Conservation (phyloP, 1,140 invertebrate genomes). For the Prorops nasuta region DNA sequence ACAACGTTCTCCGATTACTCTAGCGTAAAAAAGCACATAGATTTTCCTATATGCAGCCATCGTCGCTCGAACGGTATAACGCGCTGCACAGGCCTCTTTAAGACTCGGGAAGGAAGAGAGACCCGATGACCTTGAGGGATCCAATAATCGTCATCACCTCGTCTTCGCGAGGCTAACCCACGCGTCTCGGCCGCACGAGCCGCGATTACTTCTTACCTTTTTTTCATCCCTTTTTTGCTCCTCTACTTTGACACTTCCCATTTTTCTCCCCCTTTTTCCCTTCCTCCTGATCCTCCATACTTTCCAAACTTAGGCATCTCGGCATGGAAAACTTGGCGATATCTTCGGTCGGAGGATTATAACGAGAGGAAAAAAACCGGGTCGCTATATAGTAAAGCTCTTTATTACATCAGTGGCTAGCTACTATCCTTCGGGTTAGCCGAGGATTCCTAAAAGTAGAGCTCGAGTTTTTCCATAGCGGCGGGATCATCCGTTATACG, state of each 20-base stretch:
- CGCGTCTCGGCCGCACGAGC: too few relatives aligned
- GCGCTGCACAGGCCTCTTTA: not conserved
- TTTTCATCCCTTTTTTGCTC: not conserved
- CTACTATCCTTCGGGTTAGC: too few relatives aligned
- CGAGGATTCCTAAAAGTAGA: too few relatives aligned
- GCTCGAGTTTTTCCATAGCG: too few relatives aligned
- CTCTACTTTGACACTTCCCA: not conserved
- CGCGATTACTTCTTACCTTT: not conserved
- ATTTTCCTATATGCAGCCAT: too few relatives aligned
- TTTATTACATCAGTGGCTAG: conserved; percentile 12
- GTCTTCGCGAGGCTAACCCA: not conserved
- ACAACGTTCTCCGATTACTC: too few relatives aligned
- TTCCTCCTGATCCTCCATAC: too few relatives aligned
- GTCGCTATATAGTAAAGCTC: not conserved
- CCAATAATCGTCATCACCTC: conserved; percentile 6
- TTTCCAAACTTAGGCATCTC: too few relatives aligned
- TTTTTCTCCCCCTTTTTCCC: not conserved
- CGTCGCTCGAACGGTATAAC: too few relatives aligned
- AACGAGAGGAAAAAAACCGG: not conserved
- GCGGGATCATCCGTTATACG: too few relatives aligned
- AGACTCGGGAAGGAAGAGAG: not conserved
- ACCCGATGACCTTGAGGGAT: too few relatives aligned
- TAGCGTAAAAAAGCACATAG: too few relatives aligned
- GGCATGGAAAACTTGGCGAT: not conserved
- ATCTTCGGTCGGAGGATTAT: conserved; percentile 10